These are phyloP conservation scores for Ladona fulva DNA, from an alignment of 1,140 invertebrate genomes.

Conservation along the genomic window DNA sequence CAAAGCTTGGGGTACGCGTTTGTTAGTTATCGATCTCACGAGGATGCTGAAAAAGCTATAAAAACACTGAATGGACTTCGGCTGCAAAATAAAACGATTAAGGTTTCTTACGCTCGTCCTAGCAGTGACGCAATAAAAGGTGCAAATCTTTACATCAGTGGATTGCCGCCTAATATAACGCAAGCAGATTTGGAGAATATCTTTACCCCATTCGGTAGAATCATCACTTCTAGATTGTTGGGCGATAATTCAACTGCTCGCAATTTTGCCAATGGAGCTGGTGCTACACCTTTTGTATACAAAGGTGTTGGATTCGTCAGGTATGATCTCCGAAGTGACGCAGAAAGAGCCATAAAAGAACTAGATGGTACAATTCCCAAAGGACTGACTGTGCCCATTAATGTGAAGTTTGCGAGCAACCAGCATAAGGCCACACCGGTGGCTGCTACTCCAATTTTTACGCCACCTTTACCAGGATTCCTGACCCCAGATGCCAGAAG, in stretches of 20 bases:
- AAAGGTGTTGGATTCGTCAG: conserved; percentile 99
- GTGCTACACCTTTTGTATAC: conserved; percentile 47
- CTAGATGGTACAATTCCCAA: conserved; percentile 94
- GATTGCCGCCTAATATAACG: not conserved
- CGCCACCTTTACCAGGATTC: conserved; percentile 87
- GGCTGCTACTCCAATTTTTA: conserved; percentile 24
- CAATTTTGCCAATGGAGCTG: not conserved
- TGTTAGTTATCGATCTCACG: conserved; percentile 73
- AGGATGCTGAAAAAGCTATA: conserved; percentile 80
- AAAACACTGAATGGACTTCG: conserved; percentile 74
- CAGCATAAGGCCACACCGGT: conserved; percentile 87
- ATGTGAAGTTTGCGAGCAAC: conserved; percentile 99
- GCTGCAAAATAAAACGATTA: conserved; percentile 84
- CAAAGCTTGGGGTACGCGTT: conserved; percentile 86
- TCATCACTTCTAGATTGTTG: not conserved
- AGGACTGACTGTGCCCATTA: conserved; percentile 92
- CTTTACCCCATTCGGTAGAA: not conserved
- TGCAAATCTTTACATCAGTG: conserved; percentile 1
- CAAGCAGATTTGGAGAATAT: conserved; percentile 1
- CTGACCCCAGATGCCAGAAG: conserved; percentile 70
- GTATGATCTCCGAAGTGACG: conserved; percentile 95
- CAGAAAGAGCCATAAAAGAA: conserved; percentile 94
- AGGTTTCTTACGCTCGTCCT: conserved; percentile 41
- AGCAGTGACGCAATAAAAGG: not conserved
- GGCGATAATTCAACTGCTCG: not conserved